These are phyloP conservation scores for Rhagium mordax DNA, from an alignment of 2,888 invertebrate genomes.

Conservation along the genomic window DNA sequence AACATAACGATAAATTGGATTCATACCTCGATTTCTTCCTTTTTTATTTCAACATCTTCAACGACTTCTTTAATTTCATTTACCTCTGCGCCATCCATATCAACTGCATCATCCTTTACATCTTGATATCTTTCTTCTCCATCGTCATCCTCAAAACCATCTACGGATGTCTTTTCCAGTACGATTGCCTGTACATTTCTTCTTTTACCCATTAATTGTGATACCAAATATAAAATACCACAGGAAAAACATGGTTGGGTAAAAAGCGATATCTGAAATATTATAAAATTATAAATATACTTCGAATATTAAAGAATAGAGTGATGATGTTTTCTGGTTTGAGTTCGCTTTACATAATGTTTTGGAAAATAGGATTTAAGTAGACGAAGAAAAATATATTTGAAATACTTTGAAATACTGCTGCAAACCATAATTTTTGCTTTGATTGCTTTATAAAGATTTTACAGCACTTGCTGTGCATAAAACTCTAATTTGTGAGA, in stretches of 20 bases:
- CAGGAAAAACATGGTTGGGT: slow-evolving; percentile 85
- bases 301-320: too few relatives aligned
- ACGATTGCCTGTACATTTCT: slow-evolving; percentile 57
- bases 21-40: slow-evolving; percentile 45
- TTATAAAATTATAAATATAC: too few relatives aligned
- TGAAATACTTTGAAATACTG: too few relatives aligned
- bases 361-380: too few relatives aligned
- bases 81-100: slow-evolving; percentile 48
- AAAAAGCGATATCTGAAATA: slow-evolving; percentile 77
- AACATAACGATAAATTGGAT: background rate
- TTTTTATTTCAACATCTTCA: slow-evolving; percentile 54
- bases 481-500: too few relatives aligned
- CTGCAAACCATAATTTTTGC: too few relatives aligned
- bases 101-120: slow-evolving; percentile 56
- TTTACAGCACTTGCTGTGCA: too few relatives aligned
- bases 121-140: slow-evolving; percentile 61
- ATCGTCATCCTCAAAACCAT: slow-evolving; percentile 49
- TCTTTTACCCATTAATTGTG: slow-evolving; percentile 75
- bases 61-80: slow-evolving; percentile 48
- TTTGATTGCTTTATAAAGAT: too few relatives aligned
- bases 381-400: too few relatives aligned
- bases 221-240: slow-evolving; percentile 85
- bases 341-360: too few relatives aligned
- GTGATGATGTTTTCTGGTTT: too few relatives aligned
- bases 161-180: slow-evolving; percentile 57